Conservation (phyloP, 1,140 invertebrate species). For the Micrasema minimum region DNA sequence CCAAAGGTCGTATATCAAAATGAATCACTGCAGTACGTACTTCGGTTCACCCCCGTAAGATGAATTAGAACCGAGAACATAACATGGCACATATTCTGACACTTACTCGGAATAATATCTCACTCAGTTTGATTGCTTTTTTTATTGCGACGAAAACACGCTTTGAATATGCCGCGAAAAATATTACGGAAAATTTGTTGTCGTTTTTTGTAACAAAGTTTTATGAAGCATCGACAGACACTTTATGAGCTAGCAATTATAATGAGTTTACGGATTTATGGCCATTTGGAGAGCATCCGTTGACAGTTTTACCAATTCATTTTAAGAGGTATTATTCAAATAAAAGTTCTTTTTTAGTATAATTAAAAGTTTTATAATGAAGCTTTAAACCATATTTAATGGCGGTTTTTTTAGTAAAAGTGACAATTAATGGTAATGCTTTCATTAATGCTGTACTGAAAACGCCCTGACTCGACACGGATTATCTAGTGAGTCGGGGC, state of each 20-base stretch:
- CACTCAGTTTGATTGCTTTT: constrained; percentile 21
- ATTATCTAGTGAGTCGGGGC: too few relatives aligned
- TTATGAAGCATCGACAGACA: constrained; percentile 19
- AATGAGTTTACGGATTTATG: constrained; percentile 30
- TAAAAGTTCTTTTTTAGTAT: too few relatives aligned
- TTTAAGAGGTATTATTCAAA: too few relatives aligned
- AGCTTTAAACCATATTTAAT: too few relatives aligned
- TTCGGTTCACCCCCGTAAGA: neutral
- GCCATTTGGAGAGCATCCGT: neutral
- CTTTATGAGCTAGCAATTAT: constrained; percentile 23
- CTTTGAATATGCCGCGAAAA: constrained; percentile 16
- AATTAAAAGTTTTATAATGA: too few relatives aligned
- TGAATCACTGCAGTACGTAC: constrained; percentile 2
- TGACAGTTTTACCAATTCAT: too few relatives aligned
- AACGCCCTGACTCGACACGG: too few relatives aligned
- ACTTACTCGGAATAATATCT: neutral
- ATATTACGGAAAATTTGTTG: constrained; percentile 7
- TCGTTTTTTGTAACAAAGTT: constrained; percentile 27
- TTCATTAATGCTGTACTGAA: too few relatives aligned
- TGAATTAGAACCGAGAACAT: constrained; percentile 16
- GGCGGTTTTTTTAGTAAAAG: too few relatives aligned
- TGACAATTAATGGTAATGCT: too few relatives aligned
- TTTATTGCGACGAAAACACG: constrained; percentile 10
- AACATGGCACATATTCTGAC: neutral
- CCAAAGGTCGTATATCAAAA: constrained; percentile 19